Evolutionary conservation across 2,113 vertebrate species (phyloP).

Genomic region (Halichoerus grypus): DNA sequence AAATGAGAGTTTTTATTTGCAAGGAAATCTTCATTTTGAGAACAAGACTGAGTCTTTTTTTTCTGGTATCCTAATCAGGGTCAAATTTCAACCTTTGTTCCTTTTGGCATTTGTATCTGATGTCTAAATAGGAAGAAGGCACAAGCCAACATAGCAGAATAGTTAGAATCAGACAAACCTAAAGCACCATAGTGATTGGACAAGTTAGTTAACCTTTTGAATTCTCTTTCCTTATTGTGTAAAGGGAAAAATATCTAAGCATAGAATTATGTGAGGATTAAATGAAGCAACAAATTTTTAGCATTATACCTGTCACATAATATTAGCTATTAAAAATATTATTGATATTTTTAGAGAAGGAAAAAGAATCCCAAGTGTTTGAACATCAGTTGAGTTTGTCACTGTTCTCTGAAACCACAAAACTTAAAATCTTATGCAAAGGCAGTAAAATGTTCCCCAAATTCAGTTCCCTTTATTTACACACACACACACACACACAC

Average conservation of each 20-base stretch:
- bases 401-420: conserved; percentile 9
- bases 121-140: conserved; percentile 7
- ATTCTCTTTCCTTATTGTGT: neutral
- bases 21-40: conserved; percentile 57
- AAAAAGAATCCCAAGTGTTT: conserved; percentile 26
- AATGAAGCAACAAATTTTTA: neutral
- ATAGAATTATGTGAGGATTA: neutral
- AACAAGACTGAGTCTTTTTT: conserved; percentile 12
- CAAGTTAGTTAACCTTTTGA: neutral
- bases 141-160: neutral
- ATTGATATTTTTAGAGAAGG: neutral
- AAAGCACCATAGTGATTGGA: neutral
- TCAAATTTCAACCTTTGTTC: conserved; percentile 54
- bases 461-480: neutral
- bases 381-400: conserved; percentile 32
- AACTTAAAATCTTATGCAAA: neutral
- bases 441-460: neutral
- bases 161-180: neutral
- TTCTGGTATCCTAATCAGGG: conserved; percentile 17
- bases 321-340: conserved; percentile 43
- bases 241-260: neutral
- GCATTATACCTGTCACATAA: conserved; percentile 45
- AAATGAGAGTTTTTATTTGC: conserved; percentile 52
- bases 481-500: too few relatives aligned
- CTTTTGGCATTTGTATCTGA: neutral